Evolutionary conservation across 1,140 invertebrate genomes (phyloP), one percentile per base, ranked within the genome.

Genomic region (Zaprionus inermis): DNA sequence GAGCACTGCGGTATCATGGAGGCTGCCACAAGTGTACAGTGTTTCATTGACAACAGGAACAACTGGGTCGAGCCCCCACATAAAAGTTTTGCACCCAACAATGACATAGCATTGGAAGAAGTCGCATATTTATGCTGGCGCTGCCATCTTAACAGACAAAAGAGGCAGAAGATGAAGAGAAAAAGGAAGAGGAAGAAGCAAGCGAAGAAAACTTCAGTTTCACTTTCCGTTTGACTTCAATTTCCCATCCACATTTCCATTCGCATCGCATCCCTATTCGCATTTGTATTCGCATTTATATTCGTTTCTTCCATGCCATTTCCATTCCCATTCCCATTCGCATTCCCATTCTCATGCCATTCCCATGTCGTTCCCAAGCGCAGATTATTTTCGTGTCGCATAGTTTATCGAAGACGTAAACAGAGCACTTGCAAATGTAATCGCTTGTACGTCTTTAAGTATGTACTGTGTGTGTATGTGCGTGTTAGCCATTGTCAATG

Each of bases 51-150:
- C 55, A 34, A 30, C 46, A 60, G 38, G 16, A 52, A 55, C 30
- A 68, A 61, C 22, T 16, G 66, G 44, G 71, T 46, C 41, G 58
- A 14, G 55, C 76, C 73, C 81, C 83, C 69, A 54, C 72, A 88
- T 83, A 72, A 78, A 88, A 83, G 73, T 78, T 88, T 44, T 57
- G 24, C 14, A 57, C 46, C 68, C 61, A 63, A 69, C 54, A 68
- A 68, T 67, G 60, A 71, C 68, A 75, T 46, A 58, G 55, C 70
- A 59, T 28, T 41, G 24, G 24, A 20, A 28, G 65, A 46, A 49
- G 44, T 57, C 57, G 56, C 78, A 79, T 76, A 63, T 56, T 67
- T 36, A 46, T 63, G 64, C 64, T 30, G 59, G 51, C 52, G 55
- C 64, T 30, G 59, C 38, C 52, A 49, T 58, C 60, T 55, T 61